Conservation (phyloP, 2,797 vertebrate species). For the Chloroceryle inda region DNA sequence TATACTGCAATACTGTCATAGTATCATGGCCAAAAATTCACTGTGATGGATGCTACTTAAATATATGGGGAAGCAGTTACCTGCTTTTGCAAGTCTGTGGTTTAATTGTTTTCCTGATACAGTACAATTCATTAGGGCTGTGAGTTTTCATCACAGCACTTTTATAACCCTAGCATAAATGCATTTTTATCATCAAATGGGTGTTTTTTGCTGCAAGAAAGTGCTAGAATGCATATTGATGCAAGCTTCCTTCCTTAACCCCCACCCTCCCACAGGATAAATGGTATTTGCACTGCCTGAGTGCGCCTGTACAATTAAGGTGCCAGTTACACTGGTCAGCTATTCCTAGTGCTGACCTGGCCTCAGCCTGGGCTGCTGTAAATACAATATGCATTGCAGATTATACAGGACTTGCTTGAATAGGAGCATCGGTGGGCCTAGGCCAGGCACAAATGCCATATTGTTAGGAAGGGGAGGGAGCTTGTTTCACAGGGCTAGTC, state of each 20-base stretch:
- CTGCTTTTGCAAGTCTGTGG: neutral
- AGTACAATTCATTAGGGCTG: rapidly evolving
- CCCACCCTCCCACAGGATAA: neutral
- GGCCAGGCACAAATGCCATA: rapidly evolving
- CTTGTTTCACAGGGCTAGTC: neutral
- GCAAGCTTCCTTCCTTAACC: neutral
- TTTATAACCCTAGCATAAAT: neutral
- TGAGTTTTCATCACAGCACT: neutral
- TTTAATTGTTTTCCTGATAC: neutral
- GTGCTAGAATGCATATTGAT: neutral
- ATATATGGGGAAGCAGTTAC: neutral
- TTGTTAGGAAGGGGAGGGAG: neutral
- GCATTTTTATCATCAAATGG: neutral
- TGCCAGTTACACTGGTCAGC: neutral
- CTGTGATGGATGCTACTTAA: neutral
- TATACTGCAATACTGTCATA: neutral
- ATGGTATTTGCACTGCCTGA: rapidly evolving
- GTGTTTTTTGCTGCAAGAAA: neutral
- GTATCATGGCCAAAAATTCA: neutral
- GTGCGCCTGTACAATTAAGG: neutral
- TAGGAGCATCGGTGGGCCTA: rapidly evolving
- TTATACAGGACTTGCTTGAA: neutral
- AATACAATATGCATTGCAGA: neutral
- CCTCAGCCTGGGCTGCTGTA: neutral
- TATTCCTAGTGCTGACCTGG: neutral